Evolutionary conservation across 2,113 vertebrate genomes (phyloP).

Genomic region (Perca fluviatilis): DNA sequence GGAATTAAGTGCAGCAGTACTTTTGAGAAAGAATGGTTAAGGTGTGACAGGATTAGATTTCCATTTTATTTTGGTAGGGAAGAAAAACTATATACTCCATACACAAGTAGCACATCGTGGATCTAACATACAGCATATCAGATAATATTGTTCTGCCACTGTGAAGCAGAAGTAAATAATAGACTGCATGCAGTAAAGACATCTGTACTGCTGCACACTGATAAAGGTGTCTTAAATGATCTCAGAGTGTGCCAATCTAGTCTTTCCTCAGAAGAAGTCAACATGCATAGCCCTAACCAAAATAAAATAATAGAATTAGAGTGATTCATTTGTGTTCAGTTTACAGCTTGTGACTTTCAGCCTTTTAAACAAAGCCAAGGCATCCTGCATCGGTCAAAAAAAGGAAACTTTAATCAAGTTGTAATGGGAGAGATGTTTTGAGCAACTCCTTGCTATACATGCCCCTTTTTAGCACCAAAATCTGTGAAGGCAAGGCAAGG

Average conservation of each 20-base stretch:
- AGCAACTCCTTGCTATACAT: neutral
- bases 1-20: conserved; percentile 29
- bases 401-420: neutral
- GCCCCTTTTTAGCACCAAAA: neutral
- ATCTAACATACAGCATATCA: neutral
- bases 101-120: neutral
- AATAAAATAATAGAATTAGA: neutral
- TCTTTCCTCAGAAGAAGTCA: neutral
- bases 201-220: neutral
- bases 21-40: conserved; percentile 15
- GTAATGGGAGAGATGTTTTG: neutral
- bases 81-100: neutral
- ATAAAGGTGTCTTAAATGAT: neutral
- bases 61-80: neutral
- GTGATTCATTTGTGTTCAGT: neutral
- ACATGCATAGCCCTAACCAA: neutral
- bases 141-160: neutral
- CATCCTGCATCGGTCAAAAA: neutral
- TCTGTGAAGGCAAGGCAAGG: neutral
- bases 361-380: conserved; percentile 2
- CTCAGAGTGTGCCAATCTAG: too few species aligned
- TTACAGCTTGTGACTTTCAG: neutral
- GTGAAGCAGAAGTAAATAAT: neutral
- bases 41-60: neutral
- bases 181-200: neutral